Evolutionary conservation across 2,113 vertebrate genomes (phyloP).

Genomic region (Collichthys lucidus): DNA sequence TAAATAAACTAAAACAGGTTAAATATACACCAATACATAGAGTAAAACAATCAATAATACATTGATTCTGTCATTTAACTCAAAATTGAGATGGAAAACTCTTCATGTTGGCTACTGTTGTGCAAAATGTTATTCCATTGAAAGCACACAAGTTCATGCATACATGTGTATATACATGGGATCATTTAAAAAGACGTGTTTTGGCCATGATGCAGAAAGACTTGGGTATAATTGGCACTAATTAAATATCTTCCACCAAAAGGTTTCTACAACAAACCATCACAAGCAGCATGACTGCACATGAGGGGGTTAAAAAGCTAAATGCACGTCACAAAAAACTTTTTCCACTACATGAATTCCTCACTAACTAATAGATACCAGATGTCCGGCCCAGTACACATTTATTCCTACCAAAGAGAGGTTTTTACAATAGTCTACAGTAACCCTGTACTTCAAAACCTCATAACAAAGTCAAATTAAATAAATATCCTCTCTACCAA

Average conservation of each 20-base stretch:
- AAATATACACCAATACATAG: no score
- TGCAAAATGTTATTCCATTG: background rate
- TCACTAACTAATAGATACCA: slow-evolving; percentile 54
- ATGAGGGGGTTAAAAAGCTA: slow-evolving; percentile 31
- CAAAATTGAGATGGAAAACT: no score
- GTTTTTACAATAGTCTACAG: no score
- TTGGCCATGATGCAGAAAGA: background rate
- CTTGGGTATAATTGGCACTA: background rate
- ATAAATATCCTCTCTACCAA: background rate
- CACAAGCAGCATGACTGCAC: background rate
- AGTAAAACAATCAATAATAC: no score
- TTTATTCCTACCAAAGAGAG: no score
- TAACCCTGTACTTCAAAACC: background rate
- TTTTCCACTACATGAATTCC: slow-evolving; percentile 41
- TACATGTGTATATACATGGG: no score
- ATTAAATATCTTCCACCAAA: background rate
- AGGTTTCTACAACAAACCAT: background rate
- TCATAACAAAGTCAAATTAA: background rate
- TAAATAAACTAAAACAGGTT: no score
- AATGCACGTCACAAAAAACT: slow-evolving; percentile 3
- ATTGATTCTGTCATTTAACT: no score
- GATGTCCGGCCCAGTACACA: slow-evolving; percentile 45
- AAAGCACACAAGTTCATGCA: background rate
- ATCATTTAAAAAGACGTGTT: no score
- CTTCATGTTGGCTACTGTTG: no score